Conservation (phyloP, 92 coral and sea anemone species). For the Porites evermanni region DNA sequence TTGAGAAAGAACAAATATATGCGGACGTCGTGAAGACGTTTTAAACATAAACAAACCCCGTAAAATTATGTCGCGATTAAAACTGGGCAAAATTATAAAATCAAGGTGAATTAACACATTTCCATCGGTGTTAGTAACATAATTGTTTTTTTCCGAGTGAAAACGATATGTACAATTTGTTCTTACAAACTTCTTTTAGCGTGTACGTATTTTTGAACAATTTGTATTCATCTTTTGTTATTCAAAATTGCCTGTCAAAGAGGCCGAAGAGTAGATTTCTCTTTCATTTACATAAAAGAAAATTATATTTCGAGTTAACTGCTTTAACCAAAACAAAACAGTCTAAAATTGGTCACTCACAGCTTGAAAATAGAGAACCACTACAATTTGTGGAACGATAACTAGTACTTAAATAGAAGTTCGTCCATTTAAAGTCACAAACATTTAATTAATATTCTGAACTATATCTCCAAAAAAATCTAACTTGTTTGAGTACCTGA, state of each 20-base stretch:
- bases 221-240: not conserved
- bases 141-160: not conserved
- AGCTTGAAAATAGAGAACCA: not conserved
- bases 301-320: not conserved
- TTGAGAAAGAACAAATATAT: too few relatives aligned
- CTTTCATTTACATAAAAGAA: constrained; percentile 2
- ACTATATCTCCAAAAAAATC: not conserved
- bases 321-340: not conserved
- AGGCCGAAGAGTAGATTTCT: not conserved
- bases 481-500: not conserved
- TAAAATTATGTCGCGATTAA: not conserved
- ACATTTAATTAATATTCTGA: too few relatives aligned
- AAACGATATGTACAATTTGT: not conserved
- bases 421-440: too few relatives aligned
- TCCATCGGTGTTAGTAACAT: not conserved
- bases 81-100: not conserved
- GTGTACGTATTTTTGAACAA: not conserved
- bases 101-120: not conserved
- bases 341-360: not conserved
- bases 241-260: not conserved
- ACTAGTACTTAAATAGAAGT: too few relatives aligned
- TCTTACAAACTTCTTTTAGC: not conserved
- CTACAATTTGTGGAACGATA: too few relatives aligned
- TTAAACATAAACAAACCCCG: not conserved
- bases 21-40: not conserved